phyloP scores from a whole-genome alignment of 2,113 vertebrate species.

The Vidua macroura region DNA sequence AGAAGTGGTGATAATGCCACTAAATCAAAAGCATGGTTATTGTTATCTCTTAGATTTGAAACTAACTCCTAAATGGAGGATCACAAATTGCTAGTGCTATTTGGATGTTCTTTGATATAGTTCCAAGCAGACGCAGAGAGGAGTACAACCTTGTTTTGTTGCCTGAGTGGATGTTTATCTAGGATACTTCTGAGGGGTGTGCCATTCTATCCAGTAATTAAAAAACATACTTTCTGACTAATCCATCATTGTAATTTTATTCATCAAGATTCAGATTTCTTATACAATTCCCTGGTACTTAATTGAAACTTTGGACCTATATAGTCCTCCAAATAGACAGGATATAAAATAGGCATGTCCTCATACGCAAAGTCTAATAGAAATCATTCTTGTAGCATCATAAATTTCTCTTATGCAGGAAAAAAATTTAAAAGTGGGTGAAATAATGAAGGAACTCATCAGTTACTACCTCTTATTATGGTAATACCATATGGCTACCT shows the following conservation, averaged over 20 bases:
- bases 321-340: conserved; percentile 74
- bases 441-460: not conserved
- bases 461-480: not conserved
- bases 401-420: not conserved
- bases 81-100: not conserved
- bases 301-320: conserved; percentile 30
- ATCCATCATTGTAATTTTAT: not conserved
- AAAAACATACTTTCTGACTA: not conserved
- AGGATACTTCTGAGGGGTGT: not conserved
- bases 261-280: conserved; percentile 76
- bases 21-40: not conserved
- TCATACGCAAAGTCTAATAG: not conserved
- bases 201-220: not conserved
- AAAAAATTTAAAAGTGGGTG: not conserved
- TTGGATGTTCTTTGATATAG: not conserved
- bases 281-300: conserved; percentile 63
- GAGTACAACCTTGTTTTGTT: not conserved
- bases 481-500: too few species aligned
- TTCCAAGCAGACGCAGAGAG: not conserved
- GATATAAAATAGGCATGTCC: not conserved
- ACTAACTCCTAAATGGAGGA: not conserved
- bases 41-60: not conserved
- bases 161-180: not conserved
- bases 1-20: not conserved
- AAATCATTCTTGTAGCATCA: not conserved